Percentiles rank a stretch among this genome's conserved stretches.
These are phyloP conservation scores for Lasioglossum zephyrum DNA, from an alignment of 2,888 invertebrate genomes.

Conservation along the genomic window DNA sequence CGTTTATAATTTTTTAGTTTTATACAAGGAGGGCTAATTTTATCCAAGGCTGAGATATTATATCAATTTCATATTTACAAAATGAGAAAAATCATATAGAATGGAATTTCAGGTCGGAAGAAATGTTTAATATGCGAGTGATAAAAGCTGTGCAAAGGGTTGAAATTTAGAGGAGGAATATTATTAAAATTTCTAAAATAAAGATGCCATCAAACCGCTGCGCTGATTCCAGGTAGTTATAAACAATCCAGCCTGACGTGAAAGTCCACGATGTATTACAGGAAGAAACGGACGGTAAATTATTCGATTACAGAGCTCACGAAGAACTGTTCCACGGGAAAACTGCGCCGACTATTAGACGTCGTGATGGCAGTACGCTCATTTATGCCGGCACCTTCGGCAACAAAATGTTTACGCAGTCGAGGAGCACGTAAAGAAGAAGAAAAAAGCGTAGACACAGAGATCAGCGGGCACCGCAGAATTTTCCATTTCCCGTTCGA, in stretches of 20 bases:
- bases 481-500: conserved; percentile 19
- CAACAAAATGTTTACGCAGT: not conserved
- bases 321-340: not conserved
- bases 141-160: no score
- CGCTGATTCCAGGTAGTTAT: not conserved
- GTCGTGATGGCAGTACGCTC: not conserved
- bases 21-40: no score
- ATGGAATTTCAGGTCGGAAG: no score
- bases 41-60: no score
- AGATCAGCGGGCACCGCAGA: not conserved
- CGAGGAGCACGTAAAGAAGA: not conserved
- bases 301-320: not conserved
- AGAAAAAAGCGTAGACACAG: not conserved
- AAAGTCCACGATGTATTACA: not conserved
- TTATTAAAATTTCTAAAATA: no score
- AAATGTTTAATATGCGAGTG: no score
- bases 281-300: not conserved
- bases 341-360: not conserved
- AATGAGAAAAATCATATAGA: no score
- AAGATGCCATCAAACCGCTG: no score
- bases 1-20: not conserved
- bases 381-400: not conserved
- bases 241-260: not conserved
- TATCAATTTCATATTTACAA: no score
- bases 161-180: no score